phyloP scores from a whole-genome alignment of 2,888 invertebrate species.

The Gibbula magus region DNA sequence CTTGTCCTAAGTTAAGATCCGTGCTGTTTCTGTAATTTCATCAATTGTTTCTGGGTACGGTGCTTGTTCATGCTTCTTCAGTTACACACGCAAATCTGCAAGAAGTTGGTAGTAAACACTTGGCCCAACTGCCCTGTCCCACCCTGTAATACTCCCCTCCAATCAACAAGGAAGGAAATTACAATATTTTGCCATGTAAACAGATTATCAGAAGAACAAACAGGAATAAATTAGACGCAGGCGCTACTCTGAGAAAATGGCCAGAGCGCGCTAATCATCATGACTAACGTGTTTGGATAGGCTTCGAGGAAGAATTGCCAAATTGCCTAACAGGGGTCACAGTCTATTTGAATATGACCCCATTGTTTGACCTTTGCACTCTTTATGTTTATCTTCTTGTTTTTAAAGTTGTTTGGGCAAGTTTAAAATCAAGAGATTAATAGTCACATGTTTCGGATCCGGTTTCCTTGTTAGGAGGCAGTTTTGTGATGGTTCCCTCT shows the following conservation, averaged over 20 bases:
- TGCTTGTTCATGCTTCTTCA: not conserved
- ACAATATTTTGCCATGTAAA: slow-evolving; percentile 29
- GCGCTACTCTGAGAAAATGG: slow-evolving; percentile 13
- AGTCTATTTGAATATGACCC: slow-evolving; percentile 20
- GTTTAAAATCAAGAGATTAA: slow-evolving; percentile 17
- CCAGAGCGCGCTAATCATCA: not conserved
- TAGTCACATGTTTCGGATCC: slow-evolving; percentile 1
- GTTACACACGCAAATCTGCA: not conserved
- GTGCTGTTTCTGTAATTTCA: slow-evolving; percentile 7
- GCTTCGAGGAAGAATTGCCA: slow-evolving; percentile 14
- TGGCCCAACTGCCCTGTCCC: not conserved
- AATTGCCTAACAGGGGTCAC: slow-evolving; percentile 26
- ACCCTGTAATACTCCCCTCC: not conserved
- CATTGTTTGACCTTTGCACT: not conserved
- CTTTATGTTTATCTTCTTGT: slow-evolving; percentile 20
- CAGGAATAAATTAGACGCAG: slow-evolving; percentile 28
- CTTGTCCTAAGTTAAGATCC: not conserved
- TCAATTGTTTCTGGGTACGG: slow-evolving; percentile 1
- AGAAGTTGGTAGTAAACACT: not conserved
- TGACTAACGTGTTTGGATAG: slow-evolving; percentile 29
- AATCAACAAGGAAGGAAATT: slow-evolving; percentile 32
- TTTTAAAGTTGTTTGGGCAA: slow-evolving; percentile 20
- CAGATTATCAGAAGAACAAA: slow-evolving; percentile 33
- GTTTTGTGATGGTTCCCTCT: not conserved
- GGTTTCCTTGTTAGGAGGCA: not conserved